A percentile compares a stretch with the other conserved stretches of the same genome.
phyloP scores from a whole-genome alignment of 2,797 vertebrate genomes.

The Halcyon leucocephala region DNA sequence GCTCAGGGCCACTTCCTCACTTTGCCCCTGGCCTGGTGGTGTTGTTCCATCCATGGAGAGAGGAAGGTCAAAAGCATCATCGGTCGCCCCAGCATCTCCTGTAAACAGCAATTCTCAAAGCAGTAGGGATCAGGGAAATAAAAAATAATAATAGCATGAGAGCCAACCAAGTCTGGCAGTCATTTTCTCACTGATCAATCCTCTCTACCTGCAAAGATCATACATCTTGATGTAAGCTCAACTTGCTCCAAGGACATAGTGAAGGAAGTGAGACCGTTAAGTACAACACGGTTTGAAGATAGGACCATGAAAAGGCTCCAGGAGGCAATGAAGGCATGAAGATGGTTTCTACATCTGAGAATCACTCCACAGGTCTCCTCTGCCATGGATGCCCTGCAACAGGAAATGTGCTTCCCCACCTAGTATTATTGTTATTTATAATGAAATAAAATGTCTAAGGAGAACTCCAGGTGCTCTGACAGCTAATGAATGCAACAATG shows the following conservation, averaged over 20 bases:
- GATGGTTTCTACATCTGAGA: not conserved
- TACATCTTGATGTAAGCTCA: not conserved
- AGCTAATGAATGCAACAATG: not conserved
- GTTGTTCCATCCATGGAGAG: accelerated
- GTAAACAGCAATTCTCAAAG: not conserved
- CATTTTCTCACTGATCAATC: not conserved
- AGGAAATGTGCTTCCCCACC: not conserved
- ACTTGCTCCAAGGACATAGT: not conserved
- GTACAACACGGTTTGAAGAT: not conserved
- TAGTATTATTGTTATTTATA: not conserved
- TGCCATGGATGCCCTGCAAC: accelerated
- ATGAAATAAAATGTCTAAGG: not conserved
- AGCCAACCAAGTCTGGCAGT: not conserved
- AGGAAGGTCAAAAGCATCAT: accelerated
- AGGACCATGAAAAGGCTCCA: not conserved
- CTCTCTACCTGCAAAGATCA: not conserved
- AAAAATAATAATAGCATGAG: not conserved
- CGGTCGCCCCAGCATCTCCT: accelerated
- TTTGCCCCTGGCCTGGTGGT: not conserved
- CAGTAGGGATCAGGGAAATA: not conserved
- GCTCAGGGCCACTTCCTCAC: not conserved
- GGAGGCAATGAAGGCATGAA: not conserved
- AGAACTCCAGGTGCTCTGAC: not conserved
- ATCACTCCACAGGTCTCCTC: not conserved
- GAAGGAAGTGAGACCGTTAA: not conserved